These are phyloP conservation scores for Prochilodus magdalenae DNA, from an alignment of 2,113 vertebrate species.

Conservation along the genomic window DNA sequence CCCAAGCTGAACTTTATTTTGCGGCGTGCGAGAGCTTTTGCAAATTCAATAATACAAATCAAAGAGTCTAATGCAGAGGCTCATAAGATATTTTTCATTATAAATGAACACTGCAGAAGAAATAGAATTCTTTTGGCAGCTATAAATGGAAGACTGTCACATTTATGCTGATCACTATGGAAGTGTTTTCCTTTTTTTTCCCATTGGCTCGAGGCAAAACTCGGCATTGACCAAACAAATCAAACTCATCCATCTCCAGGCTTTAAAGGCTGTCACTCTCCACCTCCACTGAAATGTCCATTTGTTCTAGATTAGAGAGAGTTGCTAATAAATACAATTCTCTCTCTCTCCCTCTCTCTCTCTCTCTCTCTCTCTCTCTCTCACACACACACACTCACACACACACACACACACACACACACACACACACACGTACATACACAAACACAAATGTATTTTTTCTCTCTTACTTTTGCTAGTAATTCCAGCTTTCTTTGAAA, in stretches of 20 bases:
- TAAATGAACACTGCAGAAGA: constrained; percentile 23
- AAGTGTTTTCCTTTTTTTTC: constrained; percentile 31
- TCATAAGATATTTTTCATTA: constrained; percentile 20
- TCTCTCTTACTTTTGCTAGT: background rate
- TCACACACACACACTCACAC: background rate
- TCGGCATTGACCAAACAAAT: constrained; percentile 34
- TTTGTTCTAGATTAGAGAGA: constrained; percentile 37
- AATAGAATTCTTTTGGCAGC: background rate
- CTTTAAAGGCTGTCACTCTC: constrained; percentile 17
- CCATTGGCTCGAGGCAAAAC: background rate
- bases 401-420: constrained; percentile 9
- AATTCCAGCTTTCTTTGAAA: background rate
- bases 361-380: background rate
- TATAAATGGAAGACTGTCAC: constrained; percentile 15
- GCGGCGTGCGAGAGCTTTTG: constrained; percentile 34
- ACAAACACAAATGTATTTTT: background rate
- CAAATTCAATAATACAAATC: constrained; percentile 46
- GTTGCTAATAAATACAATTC: background rate
- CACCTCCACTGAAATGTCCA: constrained; percentile 31
- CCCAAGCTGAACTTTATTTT: constrained; percentile 33
- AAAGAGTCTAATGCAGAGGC: constrained; percentile 9
- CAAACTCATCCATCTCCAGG: constrained; percentile 13
- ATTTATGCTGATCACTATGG: constrained; percentile 2
- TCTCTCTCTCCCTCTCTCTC: background rate
- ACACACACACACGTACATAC: constrained; percentile 1